Conservation (phyloP, 2,113 vertebrate genomes). For the Dryoscopus gambensis region DNA sequence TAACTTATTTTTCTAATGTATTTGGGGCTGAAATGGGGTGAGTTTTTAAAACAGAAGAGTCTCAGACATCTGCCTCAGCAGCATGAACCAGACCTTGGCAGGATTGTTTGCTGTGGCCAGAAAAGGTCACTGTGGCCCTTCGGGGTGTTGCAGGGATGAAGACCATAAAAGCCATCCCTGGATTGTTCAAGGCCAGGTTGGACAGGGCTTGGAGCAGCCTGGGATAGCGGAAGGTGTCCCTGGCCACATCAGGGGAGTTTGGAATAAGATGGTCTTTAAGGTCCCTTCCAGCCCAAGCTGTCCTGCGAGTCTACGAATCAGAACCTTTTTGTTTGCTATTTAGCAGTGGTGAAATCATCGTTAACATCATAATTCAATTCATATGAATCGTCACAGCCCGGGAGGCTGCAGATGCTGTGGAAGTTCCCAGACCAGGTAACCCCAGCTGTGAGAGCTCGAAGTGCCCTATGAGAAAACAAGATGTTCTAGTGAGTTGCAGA, state of each 20-base stretch:
- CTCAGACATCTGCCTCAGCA: background rate
- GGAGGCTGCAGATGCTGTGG: background rate
- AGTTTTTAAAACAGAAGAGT: background rate
- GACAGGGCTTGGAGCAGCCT: background rate
- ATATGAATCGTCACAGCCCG: rapidly evolving
- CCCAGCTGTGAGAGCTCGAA: background rate
- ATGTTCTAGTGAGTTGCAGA: background rate
- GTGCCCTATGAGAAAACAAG: background rate
- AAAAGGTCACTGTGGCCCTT: background rate
- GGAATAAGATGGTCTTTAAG: background rate
- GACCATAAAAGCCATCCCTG: background rate
- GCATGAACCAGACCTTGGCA: background rate
- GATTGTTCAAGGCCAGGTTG: background rate
- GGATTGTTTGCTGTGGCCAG: background rate
- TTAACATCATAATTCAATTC: background rate
- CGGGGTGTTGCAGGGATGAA: background rate
- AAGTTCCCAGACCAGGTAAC: background rate
- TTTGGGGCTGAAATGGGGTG: background rate
- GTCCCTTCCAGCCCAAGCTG: background rate
- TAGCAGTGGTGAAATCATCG: background rate
- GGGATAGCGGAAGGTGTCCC: too few relatives aligned
- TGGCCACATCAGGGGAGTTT: background rate
- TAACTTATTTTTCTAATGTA: constrained; percentile 12
- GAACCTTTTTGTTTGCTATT: background rate
- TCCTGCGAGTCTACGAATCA: background rate